Percentiles rank a stretch among this genome's conserved stretches.
Conservation (phyloP, 2,888 invertebrate species). For the Ochlodes sylvanus region DNA sequence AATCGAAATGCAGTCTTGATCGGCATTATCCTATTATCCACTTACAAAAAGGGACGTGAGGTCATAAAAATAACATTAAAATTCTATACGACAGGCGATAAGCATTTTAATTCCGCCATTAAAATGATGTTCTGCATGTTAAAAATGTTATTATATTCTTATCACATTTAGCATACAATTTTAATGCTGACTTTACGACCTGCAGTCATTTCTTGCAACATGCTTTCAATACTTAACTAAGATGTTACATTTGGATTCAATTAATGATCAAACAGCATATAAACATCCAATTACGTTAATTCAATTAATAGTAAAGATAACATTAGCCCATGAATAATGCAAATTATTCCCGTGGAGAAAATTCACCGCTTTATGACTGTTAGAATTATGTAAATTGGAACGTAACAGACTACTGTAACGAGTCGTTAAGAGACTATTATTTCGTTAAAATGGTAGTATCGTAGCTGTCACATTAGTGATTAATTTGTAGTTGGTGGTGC, state of each 20-base stretch:
- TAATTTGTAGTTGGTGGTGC: constrained; percentile 72
- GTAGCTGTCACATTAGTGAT: constrained; percentile 75
- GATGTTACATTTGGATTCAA: constrained; percentile 1
- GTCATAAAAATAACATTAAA: constrained; percentile 36
- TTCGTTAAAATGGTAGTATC: constrained; percentile 64
- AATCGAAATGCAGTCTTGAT: constrained; percentile 35
- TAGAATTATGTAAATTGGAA: constrained; percentile 45
- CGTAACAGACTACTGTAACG: constrained; percentile 48
- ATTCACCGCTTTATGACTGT: constrained; percentile 39
- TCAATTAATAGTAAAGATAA: constrained; percentile 20
- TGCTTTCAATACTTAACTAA: constrained; percentile 2
- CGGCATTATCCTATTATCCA: constrained; percentile 29
- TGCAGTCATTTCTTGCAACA: constrained; percentile 19
- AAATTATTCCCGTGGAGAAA: constrained; percentile 21
- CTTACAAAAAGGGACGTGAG: constrained; percentile 32
- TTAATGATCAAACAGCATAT: constrained; percentile 20
- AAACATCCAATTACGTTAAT: constrained; percentile 20
- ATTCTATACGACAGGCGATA: constrained; percentile 34
- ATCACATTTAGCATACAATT: constrained; percentile 34
- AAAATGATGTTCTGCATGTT: constrained; percentile 36
- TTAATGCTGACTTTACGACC: constrained; percentile 32
- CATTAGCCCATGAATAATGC: constrained; percentile 21
- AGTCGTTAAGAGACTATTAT: constrained; percentile 63
- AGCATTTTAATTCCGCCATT: constrained; percentile 35
- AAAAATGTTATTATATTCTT: constrained; percentile 37